Percentiles rank a stretch among this genome's conserved stretches.
phyloP scores from a whole-genome alignment of 1,140 invertebrate genomes.

The Drosophila pachea region DNA sequence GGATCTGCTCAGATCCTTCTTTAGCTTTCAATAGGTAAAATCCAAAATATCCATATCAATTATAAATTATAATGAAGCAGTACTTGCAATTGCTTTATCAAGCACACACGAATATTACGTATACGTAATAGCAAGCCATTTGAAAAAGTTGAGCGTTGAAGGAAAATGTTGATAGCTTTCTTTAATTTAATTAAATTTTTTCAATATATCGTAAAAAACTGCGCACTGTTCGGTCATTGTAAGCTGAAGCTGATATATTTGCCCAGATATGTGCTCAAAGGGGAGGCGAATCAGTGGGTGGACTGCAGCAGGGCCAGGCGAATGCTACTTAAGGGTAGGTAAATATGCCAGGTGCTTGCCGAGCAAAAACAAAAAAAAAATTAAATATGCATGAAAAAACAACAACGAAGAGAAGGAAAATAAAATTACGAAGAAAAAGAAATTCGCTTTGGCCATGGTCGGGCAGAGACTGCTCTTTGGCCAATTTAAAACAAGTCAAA shows the following conservation, averaged over 20 bases:
- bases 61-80: too few relatives aligned
- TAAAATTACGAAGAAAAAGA: background rate
- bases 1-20: too few relatives aligned
- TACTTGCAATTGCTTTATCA: background rate
- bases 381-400: conserved; percentile 8
- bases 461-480: conserved; percentile 14
- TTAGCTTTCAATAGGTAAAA: too few relatives aligned
- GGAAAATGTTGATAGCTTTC: too few relatives aligned
- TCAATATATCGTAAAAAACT: background rate
- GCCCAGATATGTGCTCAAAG: conserved; percentile 2
- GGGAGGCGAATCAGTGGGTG: background rate
- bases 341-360: conserved; percentile 2
- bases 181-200: background rate
- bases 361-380: background rate
- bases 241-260: conserved; percentile 49
- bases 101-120: background rate
- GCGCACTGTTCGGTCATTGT: conserved; percentile 5
- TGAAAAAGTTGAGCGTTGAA: too few relatives aligned
- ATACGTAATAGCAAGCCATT: too few relatives aligned
- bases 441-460: conserved; percentile 11
- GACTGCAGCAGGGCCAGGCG: conserved; percentile 18
- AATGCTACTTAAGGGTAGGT: conserved; percentile 10
- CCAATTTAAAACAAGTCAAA: conserved; percentile 33
- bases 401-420: too few relatives aligned
- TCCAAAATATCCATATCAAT: too few relatives aligned